Evolutionary conservation across 2,888 invertebrate species (phyloP).

Genomic region (Apoda limacodes): DNA sequence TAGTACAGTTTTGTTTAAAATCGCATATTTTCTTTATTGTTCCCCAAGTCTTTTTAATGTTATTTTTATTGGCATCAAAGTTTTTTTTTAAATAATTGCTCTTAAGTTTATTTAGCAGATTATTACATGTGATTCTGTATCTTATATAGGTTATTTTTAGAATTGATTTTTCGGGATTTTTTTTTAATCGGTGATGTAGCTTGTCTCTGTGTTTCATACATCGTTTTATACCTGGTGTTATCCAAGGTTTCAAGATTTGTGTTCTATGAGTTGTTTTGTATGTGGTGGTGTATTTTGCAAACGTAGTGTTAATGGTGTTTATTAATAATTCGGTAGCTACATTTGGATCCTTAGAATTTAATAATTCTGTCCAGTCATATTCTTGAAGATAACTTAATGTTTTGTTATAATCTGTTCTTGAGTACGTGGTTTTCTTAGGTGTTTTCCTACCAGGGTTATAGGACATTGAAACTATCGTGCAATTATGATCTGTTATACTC

Average conservation of each 20-base stretch:
- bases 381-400: no score
- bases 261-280: slow-evolving; percentile 2
- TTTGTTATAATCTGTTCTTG: no score
- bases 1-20: no score
- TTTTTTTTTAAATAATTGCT: no score
- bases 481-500: slow-evolving; percentile 3
- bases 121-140: background rate
- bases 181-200: background rate
- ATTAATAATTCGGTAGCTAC: slow-evolving; percentile 1
- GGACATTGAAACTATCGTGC: background rate
- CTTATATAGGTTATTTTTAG: background rate
- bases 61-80: no score
- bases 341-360: slow-evolving; percentile 1
- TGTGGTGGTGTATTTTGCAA: background rate
- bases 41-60: no score
- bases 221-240: slow-evolving; percentile 2
- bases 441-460: no score
- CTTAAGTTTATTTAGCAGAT: slow-evolving; percentile 1
- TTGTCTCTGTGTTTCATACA: slow-evolving; percentile 3
- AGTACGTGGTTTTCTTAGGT: no score
- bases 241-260: slow-evolving; percentile 1
- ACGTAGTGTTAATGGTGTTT: background rate
- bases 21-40: no score
- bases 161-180: slow-evolving; percentile 1
- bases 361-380: no score